Conservation (phyloP, 2,888 invertebrate genomes). For the Adelphocoris suturalis region DNA sequence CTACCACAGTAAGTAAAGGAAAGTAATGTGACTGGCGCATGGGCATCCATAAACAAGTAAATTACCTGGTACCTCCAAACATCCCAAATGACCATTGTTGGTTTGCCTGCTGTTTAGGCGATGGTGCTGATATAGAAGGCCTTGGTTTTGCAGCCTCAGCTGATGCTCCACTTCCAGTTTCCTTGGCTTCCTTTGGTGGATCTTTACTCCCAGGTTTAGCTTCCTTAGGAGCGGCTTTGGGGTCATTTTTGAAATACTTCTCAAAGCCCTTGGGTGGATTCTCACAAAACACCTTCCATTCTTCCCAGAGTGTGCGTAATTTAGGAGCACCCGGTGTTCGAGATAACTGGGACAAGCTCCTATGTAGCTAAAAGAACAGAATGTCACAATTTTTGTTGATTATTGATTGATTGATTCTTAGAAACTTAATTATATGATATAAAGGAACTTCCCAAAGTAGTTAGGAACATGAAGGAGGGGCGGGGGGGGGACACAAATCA, state of each 20-base stretch:
- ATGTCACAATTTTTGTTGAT: too few relatives aligned
- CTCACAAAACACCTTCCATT: constrained; percentile 84
- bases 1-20: too few relatives aligned
- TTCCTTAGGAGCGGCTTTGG: constrained; percentile 54
- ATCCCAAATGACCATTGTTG: constrained; percentile 80
- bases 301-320: constrained; percentile 82
- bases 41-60: too few relatives aligned
- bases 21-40: too few relatives aligned
- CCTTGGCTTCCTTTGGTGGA: constrained; percentile 48
- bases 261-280: constrained; percentile 96
- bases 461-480: too few relatives aligned
- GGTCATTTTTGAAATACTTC: constrained; percentile 88
- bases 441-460: too few relatives aligned
- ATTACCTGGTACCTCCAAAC: constrained; percentile 79
- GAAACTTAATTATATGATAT: too few relatives aligned
- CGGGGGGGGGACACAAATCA: too few relatives aligned
- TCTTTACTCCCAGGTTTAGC: constrained; percentile 53
- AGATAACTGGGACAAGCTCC: constrained; percentile 78
- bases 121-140: constrained; percentile 78
- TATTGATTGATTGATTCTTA: too few relatives aligned
- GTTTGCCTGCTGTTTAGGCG: constrained; percentile 79
- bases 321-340: constrained; percentile 80
- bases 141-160: constrained; percentile 74
- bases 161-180: constrained; percentile 72
- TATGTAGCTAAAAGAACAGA: constrained; percentile 77